phyloP scores from a whole-genome alignment of 2,888 invertebrate genomes.

The Megamerina dolium region DNA sequence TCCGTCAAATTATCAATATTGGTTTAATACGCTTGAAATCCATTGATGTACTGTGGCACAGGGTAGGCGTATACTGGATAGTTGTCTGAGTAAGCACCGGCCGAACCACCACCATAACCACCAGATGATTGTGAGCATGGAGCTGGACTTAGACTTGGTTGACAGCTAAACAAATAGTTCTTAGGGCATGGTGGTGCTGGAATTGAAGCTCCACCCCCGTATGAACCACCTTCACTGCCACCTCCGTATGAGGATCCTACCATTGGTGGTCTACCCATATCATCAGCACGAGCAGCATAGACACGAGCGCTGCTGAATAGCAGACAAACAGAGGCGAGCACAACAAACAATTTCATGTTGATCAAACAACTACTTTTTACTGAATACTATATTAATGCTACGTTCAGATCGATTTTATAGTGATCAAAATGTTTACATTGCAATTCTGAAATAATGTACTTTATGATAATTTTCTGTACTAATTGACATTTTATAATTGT shows the following conservation, averaged over 20 bases:
- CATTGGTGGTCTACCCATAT: not conserved
- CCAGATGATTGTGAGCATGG: not conserved
- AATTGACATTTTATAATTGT: too few species aligned
- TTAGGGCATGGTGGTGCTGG: constrained; percentile 14
- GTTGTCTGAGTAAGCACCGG: constrained; percentile 18
- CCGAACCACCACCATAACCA: constrained; percentile 8
- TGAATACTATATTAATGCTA: too few species aligned
- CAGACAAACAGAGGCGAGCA: constrained; percentile 1
- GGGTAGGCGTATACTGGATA: constrained; percentile 17
- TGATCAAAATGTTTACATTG: too few species aligned
- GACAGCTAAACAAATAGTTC: constrained; percentile 20
- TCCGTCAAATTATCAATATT: too few species aligned
- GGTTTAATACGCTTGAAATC: constrained; percentile 4
- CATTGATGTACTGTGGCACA: constrained; percentile 12
- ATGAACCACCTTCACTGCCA: not conserved
- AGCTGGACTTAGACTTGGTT: constrained; percentile 12
- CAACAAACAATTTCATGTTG: constrained; percentile 10
- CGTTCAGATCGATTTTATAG: too few species aligned
- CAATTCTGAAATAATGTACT: too few species aligned
- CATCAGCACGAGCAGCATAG: constrained; percentile 5
- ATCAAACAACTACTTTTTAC: too few species aligned
- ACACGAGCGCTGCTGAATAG: too few species aligned
- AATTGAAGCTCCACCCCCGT: not conserved
- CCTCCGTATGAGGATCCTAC: constrained; percentile 9
- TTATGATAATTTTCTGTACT: too few species aligned